These are phyloP conservation scores for Gymnobelideus leadbeateri DNA, from an alignment of 2,113 vertebrate genomes.

Conservation along the genomic window DNA sequence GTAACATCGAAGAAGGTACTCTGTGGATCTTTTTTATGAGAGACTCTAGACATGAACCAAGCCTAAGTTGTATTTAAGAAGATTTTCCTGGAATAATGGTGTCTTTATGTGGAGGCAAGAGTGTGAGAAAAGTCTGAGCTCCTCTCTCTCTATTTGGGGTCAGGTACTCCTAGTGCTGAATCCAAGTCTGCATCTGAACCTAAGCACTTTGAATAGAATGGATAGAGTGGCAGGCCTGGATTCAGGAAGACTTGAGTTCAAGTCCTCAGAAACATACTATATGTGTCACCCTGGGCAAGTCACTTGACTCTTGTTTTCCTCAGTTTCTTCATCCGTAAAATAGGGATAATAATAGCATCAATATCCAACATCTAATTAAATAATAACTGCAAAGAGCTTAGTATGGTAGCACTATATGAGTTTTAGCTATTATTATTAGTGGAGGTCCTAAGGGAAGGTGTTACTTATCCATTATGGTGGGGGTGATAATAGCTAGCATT, in stretches of 20 bases:
- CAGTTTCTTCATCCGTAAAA: neutral
- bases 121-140: too few species aligned
- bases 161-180: too few species aligned
- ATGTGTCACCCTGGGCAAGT: neutral
- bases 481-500: neutral
- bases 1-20: neutral
- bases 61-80: neutral
- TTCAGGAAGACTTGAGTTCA: neutral
- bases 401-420: neutral
- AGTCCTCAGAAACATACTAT: neutral
- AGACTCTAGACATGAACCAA: neutral
- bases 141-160: too few species aligned
- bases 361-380: neutral
- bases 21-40: neutral
- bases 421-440: neutral
- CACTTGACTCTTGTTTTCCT: neutral
- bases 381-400: neutral
- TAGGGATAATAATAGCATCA: neutral
- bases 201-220: neutral
- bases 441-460: neutral
- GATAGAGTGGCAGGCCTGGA: neutral
- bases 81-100: too few species aligned
- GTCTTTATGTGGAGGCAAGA: too few species aligned
- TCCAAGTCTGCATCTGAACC: too few species aligned
- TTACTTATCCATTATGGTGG: neutral